Evolutionary conservation across 2,113 vertebrate genomes (phyloP), one percentile per base, ranked within the genome.

Genomic region (Corvus moneduloides): DNA sequence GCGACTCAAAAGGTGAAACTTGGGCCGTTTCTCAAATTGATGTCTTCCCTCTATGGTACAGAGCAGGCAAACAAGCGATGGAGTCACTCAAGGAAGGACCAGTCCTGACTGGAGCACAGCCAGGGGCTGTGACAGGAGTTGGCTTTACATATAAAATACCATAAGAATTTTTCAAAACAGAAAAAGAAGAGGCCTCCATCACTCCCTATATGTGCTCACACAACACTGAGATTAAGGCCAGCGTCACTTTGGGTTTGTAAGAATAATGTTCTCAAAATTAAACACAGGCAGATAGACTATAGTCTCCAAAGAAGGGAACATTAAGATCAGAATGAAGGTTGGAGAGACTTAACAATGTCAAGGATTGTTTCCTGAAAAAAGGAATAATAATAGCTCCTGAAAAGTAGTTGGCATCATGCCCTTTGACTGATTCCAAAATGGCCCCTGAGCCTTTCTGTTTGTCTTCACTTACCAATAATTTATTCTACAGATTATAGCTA

Each of bases 401-500:
- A 18, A 90, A 88, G 63, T 46, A 84, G 51, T 27, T 76, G 75
- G 33, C 79, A 91, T 66, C 84, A 48, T 51, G 78, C 17, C 59
- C 32, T 93, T 63, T 90, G 55, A 94, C 69, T 41, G 58, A 74
- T 69, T 90, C 63, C 72, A 96, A 83, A 94, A 88, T 49, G 75
- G 55, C 13, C 39, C 35, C 84, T 59, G 17, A 85, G 52, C 41
- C 33, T 91, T 67, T 69, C 84, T 55, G 51, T 81, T 85, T 80
- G 67, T 80, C 43, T 88, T 94, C 67, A 59, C 5, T 44, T 71
- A 69, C 27, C 30, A 67, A 28, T 35, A 64, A 84, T 82, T 54
- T 85, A 59, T 76, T 87, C 30, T 41, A 79, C 43, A 84, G 61
- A 74, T 79, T 16, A 86, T 55, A 85, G 51, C 35, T 78, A 77